Conservation (phyloP, 2,113 vertebrate species). For the Pyxicephalus adspersus region DNA sequence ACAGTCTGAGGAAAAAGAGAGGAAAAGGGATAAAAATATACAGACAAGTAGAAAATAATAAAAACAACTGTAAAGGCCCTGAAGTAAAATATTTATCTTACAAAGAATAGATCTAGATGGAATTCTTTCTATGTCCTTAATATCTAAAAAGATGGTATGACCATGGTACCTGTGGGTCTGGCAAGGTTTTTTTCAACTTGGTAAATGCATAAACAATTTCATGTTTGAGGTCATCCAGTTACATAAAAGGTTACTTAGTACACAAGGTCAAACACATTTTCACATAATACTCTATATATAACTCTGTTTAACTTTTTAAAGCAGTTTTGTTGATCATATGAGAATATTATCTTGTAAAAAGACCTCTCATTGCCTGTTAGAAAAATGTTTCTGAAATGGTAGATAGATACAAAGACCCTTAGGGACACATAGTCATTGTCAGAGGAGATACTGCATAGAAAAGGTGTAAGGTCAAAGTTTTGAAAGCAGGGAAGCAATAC, state of each 20-base stretch:
- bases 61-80: slow-evolving; percentile 22
- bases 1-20: background rate
- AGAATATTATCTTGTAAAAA: no score
- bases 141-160: background rate
- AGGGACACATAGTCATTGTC: no score
- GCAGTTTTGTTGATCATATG: no score
- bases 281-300: no score
- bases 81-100: slow-evolving; percentile 4
- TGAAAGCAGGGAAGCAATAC: background rate
- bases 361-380: no score
- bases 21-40: slow-evolving; percentile 1
- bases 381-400: no score
- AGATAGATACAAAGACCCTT: no score
- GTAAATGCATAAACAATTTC: no score
- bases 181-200: background rate
- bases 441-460: background rate
- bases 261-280: no score
- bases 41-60: background rate
- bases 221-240: no score
- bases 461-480: background rate
- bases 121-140: background rate
- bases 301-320: no score
- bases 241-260: no score
- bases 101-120: background rate
- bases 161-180: background rate